phyloP scores from a whole-genome alignment of 2,888 invertebrate genomes.

The Leptinotarsa haldemani region DNA sequence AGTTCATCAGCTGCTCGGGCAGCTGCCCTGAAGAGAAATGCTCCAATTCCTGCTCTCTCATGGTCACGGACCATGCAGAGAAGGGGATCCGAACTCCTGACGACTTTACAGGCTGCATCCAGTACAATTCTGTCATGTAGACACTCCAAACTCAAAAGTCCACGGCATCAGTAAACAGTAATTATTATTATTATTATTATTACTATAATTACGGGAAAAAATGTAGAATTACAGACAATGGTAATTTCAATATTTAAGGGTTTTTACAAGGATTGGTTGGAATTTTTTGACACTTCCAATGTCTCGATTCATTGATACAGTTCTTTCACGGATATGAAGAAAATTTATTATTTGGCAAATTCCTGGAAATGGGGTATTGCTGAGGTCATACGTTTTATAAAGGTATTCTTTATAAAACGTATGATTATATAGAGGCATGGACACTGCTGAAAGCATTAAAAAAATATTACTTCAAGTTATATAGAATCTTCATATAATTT shows the following conservation, averaged over 20 bases:
- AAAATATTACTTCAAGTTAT: slow-evolving; percentile 22
- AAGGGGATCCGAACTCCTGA: too few relatives aligned
- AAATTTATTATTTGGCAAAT: slow-evolving; percentile 33
- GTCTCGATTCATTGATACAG: slow-evolving; percentile 22
- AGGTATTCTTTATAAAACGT: slow-evolving; percentile 25
- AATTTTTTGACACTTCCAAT: slow-evolving; percentile 31
- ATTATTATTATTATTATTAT: too few relatives aligned
- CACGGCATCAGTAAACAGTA: too few relatives aligned
- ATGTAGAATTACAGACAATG: slow-evolving; percentile 30
- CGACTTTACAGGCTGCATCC: too few relatives aligned
- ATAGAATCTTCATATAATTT: slow-evolving; percentile 30
- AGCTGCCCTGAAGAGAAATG: too few relatives aligned
- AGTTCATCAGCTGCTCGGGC: too few relatives aligned
- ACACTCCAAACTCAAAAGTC: too few relatives aligned
- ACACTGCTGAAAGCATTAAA: slow-evolving; percentile 30
- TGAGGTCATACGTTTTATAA: slow-evolving; percentile 33
- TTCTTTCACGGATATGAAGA: slow-evolving; percentile 17
- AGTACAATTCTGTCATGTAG: too few relatives aligned
- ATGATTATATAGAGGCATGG: slow-evolving; percentile 42
- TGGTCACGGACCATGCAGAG: too few relatives aligned
- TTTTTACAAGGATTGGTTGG: slow-evolving; percentile 29
- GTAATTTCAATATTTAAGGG: slow-evolving; percentile 31
- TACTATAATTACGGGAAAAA: too few relatives aligned
- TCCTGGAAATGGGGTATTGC: slow-evolving; percentile 29
- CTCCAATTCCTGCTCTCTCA: too few relatives aligned